Evolutionary conservation across 2,888 invertebrate genomes (phyloP).

Genomic region (Ophioninae sp.): DNA sequence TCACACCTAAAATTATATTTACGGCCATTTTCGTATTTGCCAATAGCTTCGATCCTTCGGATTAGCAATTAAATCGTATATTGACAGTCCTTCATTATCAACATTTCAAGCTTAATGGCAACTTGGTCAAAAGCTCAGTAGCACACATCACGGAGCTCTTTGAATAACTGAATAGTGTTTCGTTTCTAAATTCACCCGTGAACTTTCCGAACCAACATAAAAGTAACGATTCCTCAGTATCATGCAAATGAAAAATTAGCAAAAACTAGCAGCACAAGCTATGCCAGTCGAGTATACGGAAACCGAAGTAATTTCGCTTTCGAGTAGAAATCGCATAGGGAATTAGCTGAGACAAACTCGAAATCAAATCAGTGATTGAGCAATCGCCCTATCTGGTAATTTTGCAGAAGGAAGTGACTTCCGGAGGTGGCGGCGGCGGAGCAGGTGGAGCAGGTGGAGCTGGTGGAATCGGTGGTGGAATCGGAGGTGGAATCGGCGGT

Average conservation of each 20-base stretch:
- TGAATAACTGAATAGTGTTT: neutral
- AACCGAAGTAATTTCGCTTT: neutral
- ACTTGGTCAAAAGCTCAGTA: neutral
- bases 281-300: neutral
- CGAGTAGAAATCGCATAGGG: neutral
- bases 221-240: neutral
- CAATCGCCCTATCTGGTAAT: neutral
- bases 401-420: slow-evolving; percentile 66
- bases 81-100: neutral
- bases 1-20: neutral
- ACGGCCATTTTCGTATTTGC: neutral
- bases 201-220: neutral
- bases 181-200: neutral
- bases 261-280: too few species aligned
- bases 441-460: slow-evolving; percentile 50
- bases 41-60: neutral
- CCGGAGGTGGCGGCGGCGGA: slow-evolving; percentile 57
- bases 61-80: neutral
- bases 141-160: neutral
- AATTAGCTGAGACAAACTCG: neutral
- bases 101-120: neutral
- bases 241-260: neutral
- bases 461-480: slow-evolving; percentile 68
- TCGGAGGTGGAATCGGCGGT: slow-evolving; percentile 67
- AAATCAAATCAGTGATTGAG: neutral